Evolutionary conservation across 1,140 invertebrate species (phyloP).

Genomic region (Trichomalopsis sarcophagae): DNA sequence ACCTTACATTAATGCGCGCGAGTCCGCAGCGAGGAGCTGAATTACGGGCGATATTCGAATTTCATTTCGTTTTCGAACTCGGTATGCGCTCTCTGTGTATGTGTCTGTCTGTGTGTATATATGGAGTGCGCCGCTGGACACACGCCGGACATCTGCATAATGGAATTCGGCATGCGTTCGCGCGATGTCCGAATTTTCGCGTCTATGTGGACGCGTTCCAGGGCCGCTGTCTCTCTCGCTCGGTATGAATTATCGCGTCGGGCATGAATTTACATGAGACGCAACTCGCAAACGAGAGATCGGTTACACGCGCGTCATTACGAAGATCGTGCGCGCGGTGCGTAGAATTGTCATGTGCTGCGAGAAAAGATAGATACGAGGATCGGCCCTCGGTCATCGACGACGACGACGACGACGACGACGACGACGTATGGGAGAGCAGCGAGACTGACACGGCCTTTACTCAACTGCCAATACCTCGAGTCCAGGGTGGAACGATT

Average conservation of each 20-base stretch:
- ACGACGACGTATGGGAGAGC: not conserved
- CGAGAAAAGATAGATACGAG: not conserved
- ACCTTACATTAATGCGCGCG: too few species aligned
- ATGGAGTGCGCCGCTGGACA: too few species aligned
- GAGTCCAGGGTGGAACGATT: slow-evolving; percentile 55
- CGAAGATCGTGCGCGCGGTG: not conserved
- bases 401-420: too few species aligned
- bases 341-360: too few species aligned
- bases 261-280: not conserved
- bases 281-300: not conserved
- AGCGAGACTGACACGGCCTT: slow-evolving; percentile 62
- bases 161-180: not conserved
- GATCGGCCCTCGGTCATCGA: too few species aligned
- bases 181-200: slow-evolving; percentile 6
- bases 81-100: too few species aligned
- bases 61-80: too few species aligned
- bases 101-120: too few species aligned
- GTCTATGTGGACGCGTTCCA: not conserved
- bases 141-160: not conserved
- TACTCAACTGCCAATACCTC: slow-evolving; percentile 69
- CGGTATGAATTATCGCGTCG: not conserved
- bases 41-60: too few species aligned
- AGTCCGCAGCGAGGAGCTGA: too few species aligned
- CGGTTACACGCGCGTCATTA: not conserved
- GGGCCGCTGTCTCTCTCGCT: not conserved